Evolutionary conservation across 2,113 vertebrate genomes (phyloP).

Genomic region (Mobula birostris): DNA sequence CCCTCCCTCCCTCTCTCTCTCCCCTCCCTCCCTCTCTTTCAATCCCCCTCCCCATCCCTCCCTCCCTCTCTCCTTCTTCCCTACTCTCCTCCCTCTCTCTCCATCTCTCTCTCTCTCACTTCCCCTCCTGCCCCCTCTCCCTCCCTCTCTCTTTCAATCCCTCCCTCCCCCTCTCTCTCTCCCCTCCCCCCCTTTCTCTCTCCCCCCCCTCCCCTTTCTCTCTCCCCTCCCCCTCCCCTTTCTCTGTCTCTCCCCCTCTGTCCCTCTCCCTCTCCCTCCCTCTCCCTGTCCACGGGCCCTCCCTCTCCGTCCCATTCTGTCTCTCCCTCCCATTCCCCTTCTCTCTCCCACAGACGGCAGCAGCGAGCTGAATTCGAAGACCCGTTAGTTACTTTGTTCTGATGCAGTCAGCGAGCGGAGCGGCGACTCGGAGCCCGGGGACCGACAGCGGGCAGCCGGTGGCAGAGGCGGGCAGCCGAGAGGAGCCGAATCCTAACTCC

Average conservation of each 20-base stretch:
- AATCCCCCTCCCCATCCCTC: no score
- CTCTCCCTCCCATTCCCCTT: neutral
- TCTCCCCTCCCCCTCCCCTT: neutral
- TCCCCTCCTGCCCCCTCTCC: neutral
- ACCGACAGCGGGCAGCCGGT: conserved; percentile 5
- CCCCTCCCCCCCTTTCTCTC: neutral
- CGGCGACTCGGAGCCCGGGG: conserved; percentile 12
- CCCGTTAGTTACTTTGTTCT: neutral
- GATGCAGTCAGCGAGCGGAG: conserved; percentile 13
- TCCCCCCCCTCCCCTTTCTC: no score
- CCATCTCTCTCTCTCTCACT: neutral
- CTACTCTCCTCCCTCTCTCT: neutral
- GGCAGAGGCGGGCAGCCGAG: neutral
- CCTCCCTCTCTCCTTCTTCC: no score
- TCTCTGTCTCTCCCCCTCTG: neutral
- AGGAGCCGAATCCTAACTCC: neutral
- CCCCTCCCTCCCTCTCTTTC: neutral
- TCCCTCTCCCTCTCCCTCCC: no score
- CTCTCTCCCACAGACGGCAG: neutral
- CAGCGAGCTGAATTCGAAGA: neutral
- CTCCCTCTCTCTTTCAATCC: neutral
- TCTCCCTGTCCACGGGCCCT: neutral
- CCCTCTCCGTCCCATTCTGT: neutral
- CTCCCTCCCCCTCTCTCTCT: neutral
- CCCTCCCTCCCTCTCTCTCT: neutral